A percentile compares a stretch with the other conserved stretches of the same genome.
These are phyloP conservation scores for Lissocephala sabroskyi DNA, from an alignment of 2,888 invertebrate species.

Conservation along the genomic window DNA sequence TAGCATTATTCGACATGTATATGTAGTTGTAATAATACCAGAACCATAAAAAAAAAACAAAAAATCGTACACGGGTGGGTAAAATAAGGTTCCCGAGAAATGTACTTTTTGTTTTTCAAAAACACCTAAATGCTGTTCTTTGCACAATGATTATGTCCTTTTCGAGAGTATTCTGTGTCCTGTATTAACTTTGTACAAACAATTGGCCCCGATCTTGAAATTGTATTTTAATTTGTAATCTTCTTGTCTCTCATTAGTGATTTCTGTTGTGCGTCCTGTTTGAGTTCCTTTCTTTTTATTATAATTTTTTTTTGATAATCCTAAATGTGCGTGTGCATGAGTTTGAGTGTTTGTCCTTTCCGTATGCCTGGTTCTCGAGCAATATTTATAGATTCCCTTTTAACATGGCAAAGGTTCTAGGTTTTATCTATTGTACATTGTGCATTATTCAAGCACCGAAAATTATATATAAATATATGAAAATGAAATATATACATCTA, in stretches of 20 bases:
- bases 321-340: slow-evolving; percentile 15
- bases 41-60: too few species aligned
- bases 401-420: slow-evolving; percentile 9
- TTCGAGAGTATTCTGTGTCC: background rate
- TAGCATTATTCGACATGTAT: slow-evolving; percentile 41
- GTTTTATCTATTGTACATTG: slow-evolving; percentile 38
- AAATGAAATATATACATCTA: slow-evolving; percentile 9
- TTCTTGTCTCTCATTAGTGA: too few species aligned
- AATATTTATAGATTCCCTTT: slow-evolving; percentile 39
- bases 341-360: too few species aligned
- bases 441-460: slow-evolving; percentile 38
- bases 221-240: background rate
- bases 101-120: slow-evolving; percentile 3
- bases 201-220: background rate
- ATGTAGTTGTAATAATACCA: slow-evolving; percentile 2
- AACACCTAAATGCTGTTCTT: background rate
- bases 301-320: slow-evolving; percentile 1
- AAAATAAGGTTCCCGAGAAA: too few species aligned
- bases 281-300: slow-evolving; percentile 57
- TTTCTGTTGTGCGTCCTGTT: slow-evolving; percentile 7
- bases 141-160: too few species aligned
- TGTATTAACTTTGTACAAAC: slow-evolving; percentile 2
- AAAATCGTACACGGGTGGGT: too few species aligned
- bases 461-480: slow-evolving; percentile 23
- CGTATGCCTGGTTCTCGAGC: slow-evolving; percentile 43